Conservation (phyloP, 2,888 invertebrate species). For the Pristionchus entomophagus region DNA sequence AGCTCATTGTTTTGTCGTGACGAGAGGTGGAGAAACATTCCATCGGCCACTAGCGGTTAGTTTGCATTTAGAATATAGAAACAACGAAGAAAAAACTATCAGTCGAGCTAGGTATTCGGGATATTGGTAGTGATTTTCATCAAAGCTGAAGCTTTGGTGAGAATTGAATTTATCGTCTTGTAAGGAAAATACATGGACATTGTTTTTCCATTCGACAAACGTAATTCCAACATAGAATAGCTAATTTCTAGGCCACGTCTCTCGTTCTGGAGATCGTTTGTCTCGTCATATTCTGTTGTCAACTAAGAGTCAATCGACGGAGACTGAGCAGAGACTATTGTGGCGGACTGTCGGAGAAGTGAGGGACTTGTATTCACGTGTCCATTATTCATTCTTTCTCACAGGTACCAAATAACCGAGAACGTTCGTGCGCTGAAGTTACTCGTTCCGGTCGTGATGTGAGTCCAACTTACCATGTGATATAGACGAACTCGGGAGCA, state of each 20-base stretch:
- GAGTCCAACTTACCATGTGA: not conserved
- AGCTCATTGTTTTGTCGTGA: constrained; percentile 11
- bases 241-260: not conserved
- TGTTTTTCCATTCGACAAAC: no score
- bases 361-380: not conserved
- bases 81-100: no score
- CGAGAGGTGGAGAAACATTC: not conserved
- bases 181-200: no score
- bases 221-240: no score
- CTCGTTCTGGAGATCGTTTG: not conserved
- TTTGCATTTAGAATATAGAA: not conserved
- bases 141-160: no score
- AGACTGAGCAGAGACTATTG: not conserved
- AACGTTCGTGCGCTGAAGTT: constrained; percentile 10
- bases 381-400: no score
- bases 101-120: no score
- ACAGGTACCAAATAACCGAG: constrained; percentile 34
- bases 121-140: no score
- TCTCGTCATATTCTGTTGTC: not conserved
- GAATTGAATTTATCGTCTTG: no score
- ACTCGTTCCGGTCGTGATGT: constrained; percentile 17
- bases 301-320: not conserved
- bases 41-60: constrained; percentile 9
- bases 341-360: not conserved
- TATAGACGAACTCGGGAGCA: no score